These are phyloP conservation scores for Heteronetta atricapilla DNA, from an alignment of 2,113 vertebrate genomes.

Conservation along the genomic window DNA sequence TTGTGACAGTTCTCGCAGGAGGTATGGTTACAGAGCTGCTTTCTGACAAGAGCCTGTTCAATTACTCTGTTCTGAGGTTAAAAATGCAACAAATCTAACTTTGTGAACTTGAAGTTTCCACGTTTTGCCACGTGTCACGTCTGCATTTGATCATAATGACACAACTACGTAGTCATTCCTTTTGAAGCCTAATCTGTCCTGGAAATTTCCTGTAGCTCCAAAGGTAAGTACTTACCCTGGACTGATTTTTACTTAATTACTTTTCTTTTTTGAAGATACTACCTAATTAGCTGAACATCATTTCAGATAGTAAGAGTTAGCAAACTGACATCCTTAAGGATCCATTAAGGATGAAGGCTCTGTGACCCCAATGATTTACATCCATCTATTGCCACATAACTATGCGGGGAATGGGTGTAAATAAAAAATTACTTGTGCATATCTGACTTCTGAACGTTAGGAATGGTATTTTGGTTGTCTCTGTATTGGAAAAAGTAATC, in stretches of 20 bases:
- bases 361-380: neutral
- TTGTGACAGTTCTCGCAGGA: neutral
- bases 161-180: neutral
- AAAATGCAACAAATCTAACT: neutral
- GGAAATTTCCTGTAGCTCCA: neutral
- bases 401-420: neutral
- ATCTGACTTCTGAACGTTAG: neutral
- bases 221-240: accelerated
- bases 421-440: neutral
- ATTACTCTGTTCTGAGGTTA: neutral
- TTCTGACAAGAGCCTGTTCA: neutral
- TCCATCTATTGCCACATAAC: neutral
- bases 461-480: neutral
- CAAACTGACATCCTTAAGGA: neutral
- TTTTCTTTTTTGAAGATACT: neutral
- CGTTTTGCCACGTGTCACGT: accelerated
- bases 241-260: neutral
- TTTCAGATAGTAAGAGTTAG: neutral
- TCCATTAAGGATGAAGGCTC: neutral
- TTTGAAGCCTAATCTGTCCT: neutral
- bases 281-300: too few species aligned
- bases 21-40: neutral
- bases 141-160: neutral
- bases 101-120: neutral
- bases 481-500: neutral